Conservation (phyloP, 1,140 invertebrate genomes). For the Artemia franciscana region DNA sequence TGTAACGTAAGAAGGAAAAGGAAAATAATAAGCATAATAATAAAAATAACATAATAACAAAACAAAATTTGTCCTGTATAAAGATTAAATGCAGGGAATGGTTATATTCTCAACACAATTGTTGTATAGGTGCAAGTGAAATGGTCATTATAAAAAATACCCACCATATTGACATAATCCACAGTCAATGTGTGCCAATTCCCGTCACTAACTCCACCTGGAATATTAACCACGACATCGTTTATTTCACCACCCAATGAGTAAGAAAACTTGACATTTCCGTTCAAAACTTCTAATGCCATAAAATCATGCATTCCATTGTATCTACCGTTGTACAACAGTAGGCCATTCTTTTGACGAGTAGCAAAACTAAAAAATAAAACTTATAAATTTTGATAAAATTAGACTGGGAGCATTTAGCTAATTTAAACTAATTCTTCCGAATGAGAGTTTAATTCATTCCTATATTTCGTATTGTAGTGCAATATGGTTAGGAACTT, state of each 20-base stretch:
- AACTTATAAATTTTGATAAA: too few species aligned
- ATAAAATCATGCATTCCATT: constrained; percentile 89
- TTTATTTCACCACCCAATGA: constrained; percentile 56
- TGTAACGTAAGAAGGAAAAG: too few species aligned
- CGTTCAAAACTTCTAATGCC: constrained; percentile 54
- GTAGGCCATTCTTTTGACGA: constrained; percentile 47
- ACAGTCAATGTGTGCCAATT: constrained; percentile 79
- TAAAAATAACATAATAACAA: constrained; percentile 1
- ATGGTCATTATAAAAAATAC: constrained; percentile 8
- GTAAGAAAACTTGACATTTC: constrained; percentile 62
- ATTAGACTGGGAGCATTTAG: too few species aligned
- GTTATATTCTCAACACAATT: too few species aligned
- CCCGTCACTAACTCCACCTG: constrained; percentile 58
- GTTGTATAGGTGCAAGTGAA: too few species aligned
- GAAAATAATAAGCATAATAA: constrained; percentile 1
- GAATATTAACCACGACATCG: constrained; percentile 35
- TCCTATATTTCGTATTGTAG: too few species aligned
- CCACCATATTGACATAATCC: constrained; percentile 59
- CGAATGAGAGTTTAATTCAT: too few species aligned
- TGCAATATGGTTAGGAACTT: too few species aligned
- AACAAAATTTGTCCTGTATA: background rate
- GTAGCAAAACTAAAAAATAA: constrained; percentile 49
- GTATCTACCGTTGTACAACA: constrained; percentile 85
- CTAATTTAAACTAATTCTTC: too few species aligned
- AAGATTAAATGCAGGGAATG: constrained; percentile 3